Evolutionary conservation across 2,113 vertebrate species (phyloP), one percentile per base, ranked within the genome.

Genomic region (Pipra filicauda): DNA sequence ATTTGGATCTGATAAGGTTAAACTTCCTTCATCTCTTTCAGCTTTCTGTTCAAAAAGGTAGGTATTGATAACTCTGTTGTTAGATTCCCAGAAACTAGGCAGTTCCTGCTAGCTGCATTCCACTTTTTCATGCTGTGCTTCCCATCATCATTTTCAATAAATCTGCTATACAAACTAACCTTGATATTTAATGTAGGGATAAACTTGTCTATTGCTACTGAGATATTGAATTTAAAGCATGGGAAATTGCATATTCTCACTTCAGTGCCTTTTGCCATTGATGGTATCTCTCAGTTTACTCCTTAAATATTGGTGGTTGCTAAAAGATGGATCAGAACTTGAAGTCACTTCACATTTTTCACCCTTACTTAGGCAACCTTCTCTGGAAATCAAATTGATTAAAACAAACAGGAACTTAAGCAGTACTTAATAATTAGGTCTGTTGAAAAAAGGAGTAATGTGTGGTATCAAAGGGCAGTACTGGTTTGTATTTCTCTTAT

Each of bases 141-240:
- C 49, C 48, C 58, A 51, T 72, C 58, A 66, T 49, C 2, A 7
- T 73, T 86, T 90, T 80, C 91, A 93, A 67, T 79, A 85, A 73
- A 73, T 76, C 58, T 58, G 46, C 70, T 88, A 62, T 39, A 37
- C 77, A 89, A 87, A 96, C 66, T 73, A 67, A 89, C 55, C 52
- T 87, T 89, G 54, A 41, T 85, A 82, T 93, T 89, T 93, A 88
- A 72, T 65, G 31, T 76, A 72, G 54, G 66, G n/a, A 88, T 89
- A 88, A 93, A 82, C 54, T 65, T 66, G 14, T 59, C 59, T 76
- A 8, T 62, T 94, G 44, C 59, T 85, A 73, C 93, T 2, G 5
- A 73, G 71, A 76, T 85, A 79, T 0, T 75, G 80, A 88, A 72
- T 92, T 72, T 81, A 92, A 91, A 79, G 66, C 46, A 74, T 51